A percentile compares a stretch with the other conserved stretches of the same genome.
Evolutionary conservation across 2,797 vertebrate genomes (phyloP).

Genomic region (Urocyon cinereoargenteus): DNA sequence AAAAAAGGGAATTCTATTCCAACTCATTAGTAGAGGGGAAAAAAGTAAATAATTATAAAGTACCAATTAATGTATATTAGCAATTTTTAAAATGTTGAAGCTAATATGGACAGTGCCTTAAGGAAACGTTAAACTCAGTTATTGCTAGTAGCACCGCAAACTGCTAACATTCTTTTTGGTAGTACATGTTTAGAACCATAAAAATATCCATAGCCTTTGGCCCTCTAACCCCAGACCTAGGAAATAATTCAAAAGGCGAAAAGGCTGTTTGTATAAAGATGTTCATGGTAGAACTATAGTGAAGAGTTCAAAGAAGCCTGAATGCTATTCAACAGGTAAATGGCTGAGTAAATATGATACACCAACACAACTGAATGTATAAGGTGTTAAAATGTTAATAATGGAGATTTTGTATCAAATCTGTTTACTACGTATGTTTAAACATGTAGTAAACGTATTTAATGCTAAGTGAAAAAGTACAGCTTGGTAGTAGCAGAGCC

Average conservation of each 20-base stretch:
- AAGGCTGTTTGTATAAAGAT: constrained; percentile 11
- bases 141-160: neutral
- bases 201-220: constrained; percentile 26
- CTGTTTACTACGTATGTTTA: too few relatives aligned
- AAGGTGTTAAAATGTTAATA: neutral
- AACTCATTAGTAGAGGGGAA: neutral
- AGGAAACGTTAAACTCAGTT: constrained; percentile 25
- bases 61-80: neutral
- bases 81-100: constrained; percentile 19
- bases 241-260: constrained; percentile 30
- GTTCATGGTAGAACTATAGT: neutral
- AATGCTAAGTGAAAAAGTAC: neutral
- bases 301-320: constrained; percentile 27
- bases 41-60: neutral
- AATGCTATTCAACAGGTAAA: neutral
- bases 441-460: neutral
- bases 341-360: neutral
- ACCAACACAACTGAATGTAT: neutral
- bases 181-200: neutral
- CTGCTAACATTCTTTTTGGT: constrained; percentile 17
- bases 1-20: neutral
- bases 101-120: neutral
- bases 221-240: neutral
- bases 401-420: neutral
- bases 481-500: neutral